These are phyloP conservation scores for Numenius arquata DNA, from an alignment of 2,113 vertebrate genomes.

Conservation along the genomic window DNA sequence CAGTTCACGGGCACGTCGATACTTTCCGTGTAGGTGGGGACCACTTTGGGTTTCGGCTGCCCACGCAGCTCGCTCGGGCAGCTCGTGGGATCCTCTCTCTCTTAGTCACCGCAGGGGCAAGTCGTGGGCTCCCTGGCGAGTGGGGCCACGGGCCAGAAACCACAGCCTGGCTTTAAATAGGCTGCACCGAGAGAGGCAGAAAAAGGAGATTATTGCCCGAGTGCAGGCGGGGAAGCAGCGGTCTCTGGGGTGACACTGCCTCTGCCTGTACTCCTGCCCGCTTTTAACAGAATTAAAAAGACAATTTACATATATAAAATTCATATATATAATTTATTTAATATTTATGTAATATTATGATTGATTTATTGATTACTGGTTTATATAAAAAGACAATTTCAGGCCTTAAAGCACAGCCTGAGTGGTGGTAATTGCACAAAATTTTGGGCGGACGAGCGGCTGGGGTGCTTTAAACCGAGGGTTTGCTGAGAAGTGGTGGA, in stretches of 20 bases:
- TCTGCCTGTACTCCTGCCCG: accelerated
- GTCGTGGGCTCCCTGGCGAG: neutral
- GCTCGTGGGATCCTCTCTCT: neutral
- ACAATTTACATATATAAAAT: too few relatives aligned
- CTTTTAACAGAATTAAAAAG: neutral
- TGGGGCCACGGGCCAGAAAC: neutral
- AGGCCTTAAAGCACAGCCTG: neutral
- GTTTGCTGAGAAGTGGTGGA: neutral
- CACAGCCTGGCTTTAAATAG: neutral
- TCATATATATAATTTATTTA: too few relatives aligned
- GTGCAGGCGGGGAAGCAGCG: neutral
- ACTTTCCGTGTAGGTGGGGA: conserved; percentile 29
- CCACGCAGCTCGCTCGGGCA: neutral
- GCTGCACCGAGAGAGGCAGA: neutral
- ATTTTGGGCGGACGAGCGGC: accelerated
- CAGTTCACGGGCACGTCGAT: neutral
- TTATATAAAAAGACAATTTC: neutral
- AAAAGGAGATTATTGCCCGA: neutral
- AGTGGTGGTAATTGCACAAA: neutral
- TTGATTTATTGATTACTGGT: too few relatives aligned
- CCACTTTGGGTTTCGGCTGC: conserved; percentile 17
- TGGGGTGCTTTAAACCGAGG: neutral
- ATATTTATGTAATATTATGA: too few relatives aligned
- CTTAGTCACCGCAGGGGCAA: neutral
- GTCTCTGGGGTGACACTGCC: neutral